Percentiles rank a stretch among this genome's conserved stretches.
Evolutionary conservation across 2,888 invertebrate species (phyloP).

Genomic region (Notodromas monacha): DNA sequence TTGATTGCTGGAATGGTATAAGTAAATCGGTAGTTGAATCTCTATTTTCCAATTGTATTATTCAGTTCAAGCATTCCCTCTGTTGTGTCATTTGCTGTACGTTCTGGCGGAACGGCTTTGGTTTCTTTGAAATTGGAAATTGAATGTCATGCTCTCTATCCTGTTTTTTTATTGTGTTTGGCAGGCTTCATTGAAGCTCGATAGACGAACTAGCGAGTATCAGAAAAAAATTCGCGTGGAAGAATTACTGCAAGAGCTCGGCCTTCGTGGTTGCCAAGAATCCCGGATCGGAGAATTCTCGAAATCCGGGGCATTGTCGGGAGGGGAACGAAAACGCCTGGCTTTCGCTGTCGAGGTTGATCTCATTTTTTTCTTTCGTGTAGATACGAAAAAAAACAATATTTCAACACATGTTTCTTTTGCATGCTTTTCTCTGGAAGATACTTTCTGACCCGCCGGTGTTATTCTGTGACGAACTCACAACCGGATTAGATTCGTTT

Average conservation of each 20-base stretch:
- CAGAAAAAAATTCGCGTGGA: slow-evolving; percentile 32
- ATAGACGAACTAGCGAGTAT: slow-evolving; percentile 25
- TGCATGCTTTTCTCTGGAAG: slow-evolving; percentile 11
- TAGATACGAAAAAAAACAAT: background rate
- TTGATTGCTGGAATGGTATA: too few relatives aligned
- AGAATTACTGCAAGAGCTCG: slow-evolving; percentile 33
- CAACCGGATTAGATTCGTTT: slow-evolving; percentile 20
- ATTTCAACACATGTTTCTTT: background rate
- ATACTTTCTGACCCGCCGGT: slow-evolving; percentile 20
- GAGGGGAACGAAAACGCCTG: slow-evolving; percentile 67
- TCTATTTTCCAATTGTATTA: too few relatives aligned
- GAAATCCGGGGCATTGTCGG: slow-evolving; percentile 46
- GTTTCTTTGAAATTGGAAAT: too few relatives aligned
- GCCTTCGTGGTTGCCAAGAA: slow-evolving; percentile 31
- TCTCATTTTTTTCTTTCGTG: too few relatives aligned
- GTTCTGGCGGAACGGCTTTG: too few relatives aligned
- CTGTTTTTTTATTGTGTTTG: too few relatives aligned
- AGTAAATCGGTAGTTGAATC: too few relatives aligned
- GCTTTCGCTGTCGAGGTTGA: slow-evolving; percentile 65
- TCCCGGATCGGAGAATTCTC: slow-evolving; percentile 43
- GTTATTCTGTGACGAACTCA: slow-evolving; percentile 21
- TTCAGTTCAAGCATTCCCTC: too few relatives aligned
- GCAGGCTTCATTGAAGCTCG: slow-evolving; percentile 48
- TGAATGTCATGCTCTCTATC: too few relatives aligned
- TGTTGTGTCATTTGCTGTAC: too few relatives aligned